Percentiles rank a stretch among this genome's conserved stretches.
These are phyloP conservation scores for Dasyurus viverrinus DNA, from an alignment of 2,113 vertebrate genomes.

Conservation along the genomic window DNA sequence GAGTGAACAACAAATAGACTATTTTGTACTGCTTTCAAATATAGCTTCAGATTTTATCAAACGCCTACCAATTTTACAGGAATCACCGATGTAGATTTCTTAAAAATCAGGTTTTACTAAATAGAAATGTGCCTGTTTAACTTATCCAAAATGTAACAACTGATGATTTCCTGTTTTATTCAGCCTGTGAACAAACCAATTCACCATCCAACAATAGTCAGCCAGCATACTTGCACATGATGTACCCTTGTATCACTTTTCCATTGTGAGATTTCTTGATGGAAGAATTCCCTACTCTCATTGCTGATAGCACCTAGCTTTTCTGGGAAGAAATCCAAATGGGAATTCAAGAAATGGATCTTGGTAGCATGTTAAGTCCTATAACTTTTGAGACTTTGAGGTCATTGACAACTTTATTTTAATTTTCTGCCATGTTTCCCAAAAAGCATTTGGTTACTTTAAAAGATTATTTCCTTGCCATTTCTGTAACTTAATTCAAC, in stretches of 20 bases:
- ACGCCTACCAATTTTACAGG: neutral
- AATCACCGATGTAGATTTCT: neutral
- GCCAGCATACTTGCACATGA: neutral
- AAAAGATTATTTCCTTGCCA: neutral
- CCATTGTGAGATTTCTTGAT: neutral
- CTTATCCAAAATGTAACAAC: neutral
- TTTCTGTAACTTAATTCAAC: neutral
- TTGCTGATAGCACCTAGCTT: neutral
- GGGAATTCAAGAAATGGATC: neutral
- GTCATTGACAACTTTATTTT: neutral
- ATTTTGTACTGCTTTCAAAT: neutral
- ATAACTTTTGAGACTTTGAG: neutral
- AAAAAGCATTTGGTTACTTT: neutral
- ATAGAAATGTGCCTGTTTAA: neutral
- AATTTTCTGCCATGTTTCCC: neutral
- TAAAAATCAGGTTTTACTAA: neutral
- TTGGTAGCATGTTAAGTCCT: neutral
- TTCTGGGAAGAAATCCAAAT: slow-evolving; percentile 1
- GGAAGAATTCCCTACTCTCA: neutral
- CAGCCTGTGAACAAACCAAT: neutral
- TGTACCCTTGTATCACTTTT: neutral
- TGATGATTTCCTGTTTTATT: neutral
- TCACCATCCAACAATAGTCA: neutral
- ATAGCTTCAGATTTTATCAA: neutral
- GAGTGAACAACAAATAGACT: neutral